Evolutionary conservation across 2,888 invertebrate genomes (phyloP), one percentile per base, ranked within the genome.

Genomic region (Odontothrips loti): DNA sequence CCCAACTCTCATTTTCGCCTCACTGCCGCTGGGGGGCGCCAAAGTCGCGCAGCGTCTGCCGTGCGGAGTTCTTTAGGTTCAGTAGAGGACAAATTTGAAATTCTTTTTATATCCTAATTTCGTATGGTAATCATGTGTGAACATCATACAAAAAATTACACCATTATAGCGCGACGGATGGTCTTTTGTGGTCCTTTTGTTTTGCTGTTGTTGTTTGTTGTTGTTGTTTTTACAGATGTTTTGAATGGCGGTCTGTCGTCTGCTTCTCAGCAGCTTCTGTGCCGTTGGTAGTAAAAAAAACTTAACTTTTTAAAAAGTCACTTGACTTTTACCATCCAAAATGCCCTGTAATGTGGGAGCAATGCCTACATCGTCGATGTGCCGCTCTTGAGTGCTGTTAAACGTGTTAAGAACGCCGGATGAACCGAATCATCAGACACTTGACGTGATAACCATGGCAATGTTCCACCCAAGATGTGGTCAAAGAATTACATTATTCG

Each of bases 381-480:
- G 12, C 27, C 23, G 10, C 23, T 12, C 9, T 23, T 75, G 27
- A 27, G 12, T 27, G 23, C 23, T 4, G 27, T 27, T 12, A 12
- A 23, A 27, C 10, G 23, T 1, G 12, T 27, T 4, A 75, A 75
- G 27, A 27, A n/a, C 12, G 68, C 27, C 27, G 27, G 9, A 11
- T 23, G 11, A 27, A 75, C 1, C 23, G 27, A 23, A 12, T 75
- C 10, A 27, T 8, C 12, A 12, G 4, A 27, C 11, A 20, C 23
- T 27, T 75, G 68, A 27, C 68, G 23, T 9, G 80, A 81, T 80
- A 84, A 84, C 83, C 84, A 85, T 85, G 84, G 85, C 85, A 85
- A 87, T 88, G 87, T 95, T 95, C 87, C 94, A 94, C 88, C 90
- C 92, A 86, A 91, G 93, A 86, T 95, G 95, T 88, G 97, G 97